Percentiles rank a stretch among this genome's conserved stretches.
Evolutionary conservation across 2,888 invertebrate genomes (phyloP).

Genomic region (Caenorhabditis virilis): DNA sequence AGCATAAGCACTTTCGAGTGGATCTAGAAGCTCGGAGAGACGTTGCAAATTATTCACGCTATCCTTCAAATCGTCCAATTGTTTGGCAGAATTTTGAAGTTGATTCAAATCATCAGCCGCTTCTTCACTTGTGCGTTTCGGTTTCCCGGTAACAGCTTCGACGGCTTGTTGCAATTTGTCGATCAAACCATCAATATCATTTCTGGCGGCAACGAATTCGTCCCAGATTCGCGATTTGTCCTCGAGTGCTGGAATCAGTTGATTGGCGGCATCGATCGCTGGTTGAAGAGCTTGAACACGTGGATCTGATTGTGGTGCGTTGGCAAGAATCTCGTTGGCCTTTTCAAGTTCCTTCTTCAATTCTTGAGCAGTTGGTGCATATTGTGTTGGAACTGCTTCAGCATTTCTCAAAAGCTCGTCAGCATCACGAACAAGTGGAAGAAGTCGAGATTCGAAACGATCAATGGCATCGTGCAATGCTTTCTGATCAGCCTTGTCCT

Average conservation of each 20-base stretch:
- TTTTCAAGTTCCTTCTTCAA: constrained; percentile 17
- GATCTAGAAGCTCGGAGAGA: constrained; percentile 47
- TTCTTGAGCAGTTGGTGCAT: constrained; percentile 27
- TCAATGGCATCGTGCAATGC: constrained; percentile 20
- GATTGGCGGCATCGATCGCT: constrained; percentile 21
- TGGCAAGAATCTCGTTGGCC: constrained; percentile 6
- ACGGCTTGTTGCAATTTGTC: constrained; percentile 34
- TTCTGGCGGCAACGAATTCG: constrained; percentile 44
- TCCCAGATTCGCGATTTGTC: constrained; percentile 32
- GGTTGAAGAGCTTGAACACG: constrained; percentile 8
- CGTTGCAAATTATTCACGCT: constrained; percentile 34
- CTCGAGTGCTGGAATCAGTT: constrained; percentile 27
- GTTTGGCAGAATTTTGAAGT: constrained; percentile 9
- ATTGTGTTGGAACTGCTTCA: constrained; percentile 36
- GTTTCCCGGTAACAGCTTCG: constrained; percentile 21
- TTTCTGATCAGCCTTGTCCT: constrained; percentile 20
- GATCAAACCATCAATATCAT: constrained; percentile 35
- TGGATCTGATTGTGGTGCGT: constrained; percentile 6
- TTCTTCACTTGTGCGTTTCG: constrained; percentile 12
- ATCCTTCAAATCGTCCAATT: constrained; percentile 18
- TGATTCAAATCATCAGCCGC: constrained; percentile 20
- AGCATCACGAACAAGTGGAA: constrained; percentile 30
- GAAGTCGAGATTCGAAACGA: constrained; percentile 21
- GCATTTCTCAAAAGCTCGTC: constrained; percentile 25
- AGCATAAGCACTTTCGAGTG: constrained; percentile 54